phyloP scores from a whole-genome alignment of 2,797 vertebrate species.

The Sebastes diaconus region DNA sequence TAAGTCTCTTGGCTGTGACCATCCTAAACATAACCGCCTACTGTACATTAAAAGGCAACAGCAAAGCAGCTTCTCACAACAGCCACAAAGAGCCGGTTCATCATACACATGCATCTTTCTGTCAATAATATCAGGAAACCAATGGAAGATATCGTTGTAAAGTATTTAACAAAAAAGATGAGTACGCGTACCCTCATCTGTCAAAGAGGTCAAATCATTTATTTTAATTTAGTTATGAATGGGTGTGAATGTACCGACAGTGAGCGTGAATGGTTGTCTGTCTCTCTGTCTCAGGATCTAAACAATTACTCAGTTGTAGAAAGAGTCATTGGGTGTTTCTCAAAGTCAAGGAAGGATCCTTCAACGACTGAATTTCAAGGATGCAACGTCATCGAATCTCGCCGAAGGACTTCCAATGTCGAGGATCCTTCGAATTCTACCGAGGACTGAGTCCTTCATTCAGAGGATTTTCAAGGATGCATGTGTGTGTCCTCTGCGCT shows the following conservation, averaged over 20 bases:
- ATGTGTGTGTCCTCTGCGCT: too few relatives aligned
- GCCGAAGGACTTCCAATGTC: too few relatives aligned
- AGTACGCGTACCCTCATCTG: neutral
- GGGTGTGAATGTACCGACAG: too few relatives aligned
- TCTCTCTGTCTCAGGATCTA: neutral
- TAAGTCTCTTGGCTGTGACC: neutral
- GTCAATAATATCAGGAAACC: neutral
- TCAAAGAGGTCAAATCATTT: neutral
- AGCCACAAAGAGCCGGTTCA: neutral
- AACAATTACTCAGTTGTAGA: neutral
- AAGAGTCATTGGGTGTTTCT: neutral
- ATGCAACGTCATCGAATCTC: too few relatives aligned
- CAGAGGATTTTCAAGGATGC: too few relatives aligned
- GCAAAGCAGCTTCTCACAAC: too few relatives aligned
- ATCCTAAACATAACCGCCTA: neutral
- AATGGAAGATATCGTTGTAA: neutral
- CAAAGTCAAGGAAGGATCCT: too few relatives aligned
- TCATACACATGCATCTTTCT: neutral
- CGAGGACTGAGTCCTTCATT: too few relatives aligned
- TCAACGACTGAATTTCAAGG: too few relatives aligned
- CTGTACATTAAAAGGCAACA: neutral
- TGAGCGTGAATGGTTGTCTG: accelerated
- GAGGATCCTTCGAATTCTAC: too few relatives aligned
- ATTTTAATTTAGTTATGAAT: neutral
- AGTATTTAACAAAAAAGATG: neutral